These are phyloP conservation scores for Acrobeloides nanus DNA, from an alignment of 2,888 invertebrate species.

Conservation along the genomic window DNA sequence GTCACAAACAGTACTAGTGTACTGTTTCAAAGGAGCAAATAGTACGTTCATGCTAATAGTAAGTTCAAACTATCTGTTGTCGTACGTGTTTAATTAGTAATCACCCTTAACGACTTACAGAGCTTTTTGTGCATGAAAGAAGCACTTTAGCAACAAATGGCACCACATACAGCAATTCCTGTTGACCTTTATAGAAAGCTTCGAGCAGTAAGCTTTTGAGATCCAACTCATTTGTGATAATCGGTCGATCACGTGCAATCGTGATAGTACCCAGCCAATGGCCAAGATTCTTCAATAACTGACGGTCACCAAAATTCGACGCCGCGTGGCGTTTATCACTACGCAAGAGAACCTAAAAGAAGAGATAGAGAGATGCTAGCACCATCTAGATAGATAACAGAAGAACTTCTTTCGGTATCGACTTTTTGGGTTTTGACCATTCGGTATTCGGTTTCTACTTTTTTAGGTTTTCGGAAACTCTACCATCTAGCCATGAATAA, in stretches of 20 bases:
- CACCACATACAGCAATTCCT: slow-evolving; percentile 92
- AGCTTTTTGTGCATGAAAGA: slow-evolving; percentile 91
- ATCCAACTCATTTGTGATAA: slow-evolving; percentile 72
- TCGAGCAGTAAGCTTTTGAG: slow-evolving; percentile 87
- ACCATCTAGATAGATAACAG: too few species aligned
- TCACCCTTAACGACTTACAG: too few species aligned
- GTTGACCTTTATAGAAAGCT: slow-evolving; percentile 93
- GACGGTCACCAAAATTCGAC: slow-evolving; percentile 94
- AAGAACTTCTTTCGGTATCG: too few species aligned
- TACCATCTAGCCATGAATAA: too few species aligned
- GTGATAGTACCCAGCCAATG: slow-evolving; percentile 99
- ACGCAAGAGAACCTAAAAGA: slow-evolving; percentile 72
- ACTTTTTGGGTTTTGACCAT: too few species aligned
- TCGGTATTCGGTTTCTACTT: too few species aligned
- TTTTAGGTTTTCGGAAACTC: too few species aligned
- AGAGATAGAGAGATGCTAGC: too few species aligned
- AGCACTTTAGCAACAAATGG: slow-evolving; percentile 97
- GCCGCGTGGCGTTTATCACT: slow-evolving; percentile 82
- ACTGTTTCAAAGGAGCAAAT: too few species aligned
- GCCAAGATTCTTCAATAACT: slow-evolving; percentile 90
- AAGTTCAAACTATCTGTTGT: too few species aligned
- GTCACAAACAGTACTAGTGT: too few species aligned
- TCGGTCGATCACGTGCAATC: slow-evolving; percentile 82
- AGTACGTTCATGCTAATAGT: slow-evolving; percentile 72
- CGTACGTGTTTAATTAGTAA: too few species aligned